Evolutionary conservation across 2,888 invertebrate species (phyloP).

Genomic region (Branchipolynoe longqiensis): DNA sequence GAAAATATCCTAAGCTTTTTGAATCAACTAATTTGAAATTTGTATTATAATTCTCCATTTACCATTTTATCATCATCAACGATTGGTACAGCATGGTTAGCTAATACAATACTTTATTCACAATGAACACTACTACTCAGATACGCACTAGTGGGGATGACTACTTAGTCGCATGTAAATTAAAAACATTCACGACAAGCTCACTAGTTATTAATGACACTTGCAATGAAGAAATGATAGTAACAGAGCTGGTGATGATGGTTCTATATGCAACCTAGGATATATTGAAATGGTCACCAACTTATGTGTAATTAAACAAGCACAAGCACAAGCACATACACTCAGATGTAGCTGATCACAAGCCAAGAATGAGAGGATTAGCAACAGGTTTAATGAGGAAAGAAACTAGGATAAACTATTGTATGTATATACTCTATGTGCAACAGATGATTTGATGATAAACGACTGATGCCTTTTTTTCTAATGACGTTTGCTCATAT

Average conservation of each 20-base stretch:
- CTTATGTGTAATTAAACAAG: neutral
- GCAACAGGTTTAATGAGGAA: neutral
- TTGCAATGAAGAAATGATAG: neutral
- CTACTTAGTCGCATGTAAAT: too few species aligned
- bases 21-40: neutral
- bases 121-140: neutral
- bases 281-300: neutral
- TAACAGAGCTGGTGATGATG: neutral
- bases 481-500: conserved; percentile 43
- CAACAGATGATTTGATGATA: neutral
- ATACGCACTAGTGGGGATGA: too few species aligned
- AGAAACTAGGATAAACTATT: neutral
- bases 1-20: neutral
- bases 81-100: neutral
- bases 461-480: conserved; percentile 20
- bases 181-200: too few species aligned
- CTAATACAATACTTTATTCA: neutral
- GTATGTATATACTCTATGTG: neutral
- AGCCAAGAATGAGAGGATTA: too few species aligned
- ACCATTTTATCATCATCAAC: too few species aligned
- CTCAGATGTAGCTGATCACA: too few species aligned
- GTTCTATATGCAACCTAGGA: neutral
- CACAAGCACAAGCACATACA: neutral
- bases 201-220: too few species aligned
- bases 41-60: neutral